Conservation (phyloP, 2,888 invertebrate species). For the Chouioia cunea region DNA sequence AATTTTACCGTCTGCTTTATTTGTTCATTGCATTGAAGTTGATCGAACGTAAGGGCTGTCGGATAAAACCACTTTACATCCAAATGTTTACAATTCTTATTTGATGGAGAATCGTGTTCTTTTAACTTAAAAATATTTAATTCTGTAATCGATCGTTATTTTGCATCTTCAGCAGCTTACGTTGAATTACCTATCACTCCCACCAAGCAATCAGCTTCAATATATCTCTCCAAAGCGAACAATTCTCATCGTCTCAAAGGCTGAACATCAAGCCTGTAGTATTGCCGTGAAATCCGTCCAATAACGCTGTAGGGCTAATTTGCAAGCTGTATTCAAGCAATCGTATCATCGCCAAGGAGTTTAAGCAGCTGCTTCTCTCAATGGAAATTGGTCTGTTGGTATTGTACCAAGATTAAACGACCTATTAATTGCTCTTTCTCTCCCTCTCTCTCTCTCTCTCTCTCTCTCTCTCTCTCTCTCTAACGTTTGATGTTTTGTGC, state of each 20-base stretch:
- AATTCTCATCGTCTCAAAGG: too few species aligned
- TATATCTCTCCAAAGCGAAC: too few species aligned
- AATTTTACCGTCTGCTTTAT: conserved; percentile 24
- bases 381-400: conserved; percentile 46
- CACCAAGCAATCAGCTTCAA: too few species aligned
- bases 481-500: background rate
- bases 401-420: conserved; percentile 55
- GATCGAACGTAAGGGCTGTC: too few species aligned
- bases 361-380: conserved; percentile 34
- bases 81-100: too few species aligned
- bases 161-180: too few species aligned
- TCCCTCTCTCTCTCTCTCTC: conserved; percentile 54
- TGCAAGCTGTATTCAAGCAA: conserved; percentile 1
- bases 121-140: too few species aligned
- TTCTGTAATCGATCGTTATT: too few species aligned
- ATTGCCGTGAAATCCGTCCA: background rate
- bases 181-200: too few species aligned
- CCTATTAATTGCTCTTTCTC: conserved; percentile 62
- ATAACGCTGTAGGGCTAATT: conserved; percentile 32
- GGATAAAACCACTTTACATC: too few species aligned
- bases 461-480: conserved; percentile 50
- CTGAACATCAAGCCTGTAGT: too few species aligned
- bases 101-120: too few species aligned
- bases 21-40: background rate
- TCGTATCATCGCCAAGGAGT: conserved; percentile 30